Evolutionary conservation across 2,113 vertebrate genomes (phyloP), one percentile per base, ranked within the genome.

Genomic region (Heterotilapia buettikoferi): DNA sequence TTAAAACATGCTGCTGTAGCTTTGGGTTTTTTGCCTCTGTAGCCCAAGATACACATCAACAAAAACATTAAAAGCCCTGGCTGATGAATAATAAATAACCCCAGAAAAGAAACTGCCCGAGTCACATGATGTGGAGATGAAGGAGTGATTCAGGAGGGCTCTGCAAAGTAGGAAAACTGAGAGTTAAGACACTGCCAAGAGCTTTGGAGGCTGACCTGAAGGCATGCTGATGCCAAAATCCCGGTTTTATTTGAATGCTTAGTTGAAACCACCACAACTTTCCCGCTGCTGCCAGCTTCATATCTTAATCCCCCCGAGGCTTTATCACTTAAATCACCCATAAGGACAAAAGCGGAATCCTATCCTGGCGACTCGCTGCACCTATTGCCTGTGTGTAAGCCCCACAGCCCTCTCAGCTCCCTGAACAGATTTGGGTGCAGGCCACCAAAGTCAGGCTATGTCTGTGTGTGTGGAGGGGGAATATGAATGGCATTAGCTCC

Each of bases 401-500:
- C 71, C 31, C 13, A 26, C 61, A 61, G 84, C 76, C n/a, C 85
- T 92, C 52, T 92, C 45, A 85, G 80, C 88, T 86, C 54, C 57
- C 57, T 84, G 57, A 84, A 71, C 91, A 63, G 78, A 89, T 91
- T 83, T 92, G 89, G 89, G 89, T 90, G 40, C 68, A 16, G 85
- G 84, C 91, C 87, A 87, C 38, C 2, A 12, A 71, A 50, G 85
- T 79, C 88, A 26, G 43, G 87, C 89, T 89, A 78, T 82, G 82
- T 53, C 13, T 71, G 66, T 36, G 61, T 66, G 31, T 66, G 31
- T 66, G 59, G 59, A 36, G 59, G 59, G 83, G 63, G 87, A 89
- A 88, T 87, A 85, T 92, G 88, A 93, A 90, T 90, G 84, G 86
- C 84, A 91, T 90, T 92, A 84, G 91, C 88, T 88, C 78, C 56